Conservation (phyloP, 2,113 vertebrate genomes). For the Furnarius figulus region DNA sequence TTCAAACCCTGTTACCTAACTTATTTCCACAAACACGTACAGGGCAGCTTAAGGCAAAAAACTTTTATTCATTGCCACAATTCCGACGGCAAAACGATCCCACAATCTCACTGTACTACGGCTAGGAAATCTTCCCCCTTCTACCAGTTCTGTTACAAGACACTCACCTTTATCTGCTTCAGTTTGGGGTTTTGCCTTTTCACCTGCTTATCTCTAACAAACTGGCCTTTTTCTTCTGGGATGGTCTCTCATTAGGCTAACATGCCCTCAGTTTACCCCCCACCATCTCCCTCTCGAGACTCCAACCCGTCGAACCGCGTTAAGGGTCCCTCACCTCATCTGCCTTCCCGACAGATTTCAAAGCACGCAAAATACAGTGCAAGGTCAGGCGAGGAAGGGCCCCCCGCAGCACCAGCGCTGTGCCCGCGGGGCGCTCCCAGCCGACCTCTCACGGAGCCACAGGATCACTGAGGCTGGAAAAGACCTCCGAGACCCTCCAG, state of each 20-base stretch:
- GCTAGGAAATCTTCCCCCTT: neutral
- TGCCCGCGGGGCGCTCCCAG: neutral
- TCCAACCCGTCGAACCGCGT: neutral
- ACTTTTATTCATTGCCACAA: neutral
- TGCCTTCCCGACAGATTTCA: neutral
- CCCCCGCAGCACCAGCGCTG: neutral
- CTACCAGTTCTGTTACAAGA: too few relatives aligned
- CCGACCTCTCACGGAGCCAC: neutral
- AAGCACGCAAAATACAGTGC: accelerated
- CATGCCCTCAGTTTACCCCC: accelerated
- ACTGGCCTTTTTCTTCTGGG: neutral
- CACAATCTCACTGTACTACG: accelerated
- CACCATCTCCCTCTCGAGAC: accelerated
- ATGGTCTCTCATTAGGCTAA: accelerated
- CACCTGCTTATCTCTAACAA: neutral
- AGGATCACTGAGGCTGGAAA: neutral
- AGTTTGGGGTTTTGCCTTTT: accelerated
- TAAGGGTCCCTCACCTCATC: accelerated
- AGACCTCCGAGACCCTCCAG: neutral
- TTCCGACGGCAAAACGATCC: neutral
- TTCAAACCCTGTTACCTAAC: neutral
- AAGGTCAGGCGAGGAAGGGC: neutral
- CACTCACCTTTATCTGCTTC: neutral
- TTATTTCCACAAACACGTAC: neutral
- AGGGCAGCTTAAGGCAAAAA: neutral